Base-by-base conservation (phyloP, 2,888 invertebrate genomes). In the Carcina quercana region DNA sequence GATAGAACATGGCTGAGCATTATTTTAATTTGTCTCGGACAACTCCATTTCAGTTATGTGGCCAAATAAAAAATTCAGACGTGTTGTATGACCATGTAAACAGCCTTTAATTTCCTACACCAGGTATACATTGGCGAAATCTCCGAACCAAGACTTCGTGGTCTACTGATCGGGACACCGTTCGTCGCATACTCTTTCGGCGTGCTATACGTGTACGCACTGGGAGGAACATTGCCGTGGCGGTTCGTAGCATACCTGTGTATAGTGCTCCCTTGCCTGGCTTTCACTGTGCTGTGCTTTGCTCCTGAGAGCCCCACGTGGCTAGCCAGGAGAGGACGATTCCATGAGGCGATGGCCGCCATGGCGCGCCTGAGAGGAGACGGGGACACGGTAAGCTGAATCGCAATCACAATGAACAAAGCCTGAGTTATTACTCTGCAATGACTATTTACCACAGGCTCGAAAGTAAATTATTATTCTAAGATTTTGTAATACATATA, bases 111-210 rank as follows among this genome's bases (percentile, higher is more conserved):
- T n/a, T n/a, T n/a, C n/a, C n/a, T n/a, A n/a, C 56, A 65, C 1
- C 68, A 92, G 93, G 89, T 93, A 2, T 86, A 92, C 43, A 85
- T 93, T 38, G 91, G 91, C 3, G 93, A 93, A 74, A 90, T 90
- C 39, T 88, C 92, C 2, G 91, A 92, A 46, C 90, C 92, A 13
- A 86, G 88, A 49, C 63, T 92, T 11, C 84, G 93, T 35, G 91
- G 92, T 3, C 38, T 85, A 28, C 78, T 92, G 6, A 88, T 89
- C 15, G 91, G 91, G n/a, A 87, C 88, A 0, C 90, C 91, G 0
- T 90, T 91, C 52, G 89, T 91, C 13, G 89, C 91, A 11, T 93
- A 93, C 51, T 90, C 92, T 0, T 66, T 90, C 19, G 93, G 93
- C 14, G 92, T 93, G 25, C 75, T 93, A 0, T 71, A 92, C 33